Evolutionary conservation across 2,113 vertebrate genomes (phyloP), one percentile per base, ranked within the genome.

Genomic region (Pluvialis apricaria): DNA sequence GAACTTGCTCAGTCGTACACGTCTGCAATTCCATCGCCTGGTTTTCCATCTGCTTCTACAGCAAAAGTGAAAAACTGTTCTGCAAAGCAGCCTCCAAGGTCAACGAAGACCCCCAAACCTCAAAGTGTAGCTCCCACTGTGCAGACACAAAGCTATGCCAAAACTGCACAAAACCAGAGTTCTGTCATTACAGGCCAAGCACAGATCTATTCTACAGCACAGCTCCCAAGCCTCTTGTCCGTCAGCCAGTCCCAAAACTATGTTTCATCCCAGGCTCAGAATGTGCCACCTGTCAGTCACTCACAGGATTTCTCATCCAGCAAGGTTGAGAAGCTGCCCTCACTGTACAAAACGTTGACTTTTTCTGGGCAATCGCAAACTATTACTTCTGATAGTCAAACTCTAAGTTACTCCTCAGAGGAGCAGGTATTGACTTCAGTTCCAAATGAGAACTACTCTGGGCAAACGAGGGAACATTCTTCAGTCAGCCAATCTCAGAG

Each of bases 161-260:
- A 99, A 97, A 98, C 98, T 92, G 98, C 98, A 92, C 99, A 99
- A 71, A 99, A 99, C 95, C 99, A 99, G 97, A 99, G 98, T 96
- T 99, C 99, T 52, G 99, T 99, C 90, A 98, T 99, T 97, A 98
- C 99, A 70, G 99, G 99, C 97, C 99, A 99, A 98, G 98, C 98
- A 97, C 98, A 99, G 97, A 98, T 98, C 75, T 99, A 99, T 96
- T 98, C 99, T 85, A 98, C 98, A 93, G 98, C 98, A 68, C 99
- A 99, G 96, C 98, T 99, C 40, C 98, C 99, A 57, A 99, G 98
- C 91, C 98, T 99, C 58, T 97, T 99, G 97, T 99, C 99, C 1
- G 98, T 98, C 90, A 99, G 98, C 97, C 98, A 99, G 58, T 98
- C 99, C 64, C 99, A 99, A 96, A 98, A 98, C 73, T 99, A 99